Base-by-base conservation (phyloP, 1,140 invertebrate genomes). In the Drosophila lacertosa region DNA sequence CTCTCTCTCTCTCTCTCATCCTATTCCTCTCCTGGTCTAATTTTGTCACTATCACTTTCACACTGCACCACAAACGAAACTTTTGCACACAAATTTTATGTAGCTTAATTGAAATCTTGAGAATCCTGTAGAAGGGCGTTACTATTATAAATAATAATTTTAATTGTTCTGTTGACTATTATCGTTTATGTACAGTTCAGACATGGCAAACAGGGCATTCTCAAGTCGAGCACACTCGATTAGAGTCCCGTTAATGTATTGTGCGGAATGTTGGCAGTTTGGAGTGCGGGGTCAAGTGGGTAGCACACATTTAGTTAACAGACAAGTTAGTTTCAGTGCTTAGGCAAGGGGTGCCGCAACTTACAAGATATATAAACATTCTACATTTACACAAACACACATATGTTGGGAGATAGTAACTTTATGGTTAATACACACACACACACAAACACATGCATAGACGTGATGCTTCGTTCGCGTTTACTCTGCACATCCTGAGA, bases 401-500 rank as follows among this genome's bases (percentile, higher is more conserved):
- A 55, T 40, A 40, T 55, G 33, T 18, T 13, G 4, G 20, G 13
- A 48, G 42, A 26, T 13, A 16, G n/a, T 60, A 29, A 53, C 26
- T 53, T 68, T 62, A 62, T 45, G 57, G 37, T 26, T 62, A 62
- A 44, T 15, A 44, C 55, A 42, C 45, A 16, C 58, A 42, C 33
- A 54, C 48, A 15, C 57, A 33, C 48, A 24, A 39, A 18, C 10
- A 26, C 11, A 47, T 2, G 6, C 24, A 18, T 47, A 53, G 40
- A 70, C 60, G 62, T 51, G 67, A 71, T 66, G 63, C 62, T 68
- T 47, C 42, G 39, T 26, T 29, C 51, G 40, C 50, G 59, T 37
- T 59, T 20, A 54, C 42, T 54, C 5, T 73, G 51, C 54, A 40
- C 70, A 66, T 72, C 69, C 69, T 55, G 40, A 69, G 65, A 74